Base-by-base conservation (phyloP, 2,113 vertebrate genomes). In the Pachycephala philippinensis region DNA sequence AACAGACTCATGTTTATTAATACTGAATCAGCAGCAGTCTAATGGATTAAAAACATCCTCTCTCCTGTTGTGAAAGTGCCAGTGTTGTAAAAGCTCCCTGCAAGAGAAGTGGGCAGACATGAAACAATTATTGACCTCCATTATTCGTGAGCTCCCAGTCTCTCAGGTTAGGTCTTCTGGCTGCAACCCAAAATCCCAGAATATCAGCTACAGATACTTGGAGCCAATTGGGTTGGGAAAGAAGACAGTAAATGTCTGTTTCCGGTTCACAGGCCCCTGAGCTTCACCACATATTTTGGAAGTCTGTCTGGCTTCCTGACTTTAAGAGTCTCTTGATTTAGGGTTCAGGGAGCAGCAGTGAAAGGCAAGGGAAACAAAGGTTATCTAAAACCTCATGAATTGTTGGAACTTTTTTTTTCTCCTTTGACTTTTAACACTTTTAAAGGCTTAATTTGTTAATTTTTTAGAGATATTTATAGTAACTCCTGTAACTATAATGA, bases 221-320 rank as follows among this genome's bases (percentile, higher is more conserved):
- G 97, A 98, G 88, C 72, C n/a, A 89, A 59, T 20, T 86, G 94
- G 84, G 95, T 69, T 97, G 93, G 95, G 96, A 97, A 97, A 97
- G 97, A 95, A 95, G 93, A 90, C 96, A 94, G 96, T 95, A 78
- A 94, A 97, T 96, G 97, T 97, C 97, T 97, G 94, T 98, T 98
- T 98, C 98, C 97, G 97, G 97, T 98, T 98, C 98, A 95, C 97
- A 97, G 93, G 87, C 93, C 53, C 91, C 90, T 96, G 65, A 91
- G 93, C 94, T 96, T 98, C 98, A 98, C 83, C 89, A 74, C 98
- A 96, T 93, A 95, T 96, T 98, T 98, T 96, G 97, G 97, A 97
- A 95, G 98, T 98, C 98, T 98, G 98, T 97, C 97, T 96, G 84
- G 96, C 82, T 98, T 98, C 98, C 98, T 98, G 98, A 84, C 97